Base-by-base conservation (phyloP, 2,113 vertebrate species). In the Equus quagga region DNA sequence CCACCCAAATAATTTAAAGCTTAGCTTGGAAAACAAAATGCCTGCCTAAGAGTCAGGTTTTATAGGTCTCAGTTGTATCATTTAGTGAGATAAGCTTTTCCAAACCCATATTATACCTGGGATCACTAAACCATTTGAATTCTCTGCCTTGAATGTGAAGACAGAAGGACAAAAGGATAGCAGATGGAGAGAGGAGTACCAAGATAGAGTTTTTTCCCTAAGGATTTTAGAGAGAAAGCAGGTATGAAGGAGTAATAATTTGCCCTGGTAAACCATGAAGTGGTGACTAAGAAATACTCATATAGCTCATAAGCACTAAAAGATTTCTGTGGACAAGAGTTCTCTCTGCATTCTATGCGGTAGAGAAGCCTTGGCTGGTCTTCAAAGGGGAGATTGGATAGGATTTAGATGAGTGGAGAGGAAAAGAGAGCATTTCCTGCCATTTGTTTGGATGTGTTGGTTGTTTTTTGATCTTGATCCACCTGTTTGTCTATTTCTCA, bases 81-180 rank as follows among this genome's bases (percentile, higher is more conserved):
- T 28, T 94, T 69, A 95, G 54, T 95, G 60, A 91, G 60, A 70
- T 58, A 10, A 90, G 18, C 76, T 96, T 96, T 96, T 76, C 58
- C 28, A n/a, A 96, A 93, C 44, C 21, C 19, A 12, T 67, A 23
- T 81, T 82, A 70, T 72, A 51, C 60, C 64, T 79, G 54, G 14
- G 72, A 49, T 92, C 78, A 86, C 23, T 60, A 95, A 91, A 89
- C 56, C 8, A 73, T 89, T 94, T 96, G 82, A 96, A 49, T 95
- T 95, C 3, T 91, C 19, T 89, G 60, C 41, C 54, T 85, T 84
- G 73, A 81, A 51, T 44, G 24, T 41, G 4, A 26, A 80, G 87
- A 88, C 70, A 73, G 62, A 73, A 41, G 51, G 72, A 46, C 46
- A 58, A 31, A 96, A 81, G 72, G 70, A 82, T 65, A 83, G 70